Percentiles rank a stretch among this genome's conserved stretches.
Conservation (phyloP, 2,113 vertebrate genomes). For the Antechinus stuartii region DNA sequence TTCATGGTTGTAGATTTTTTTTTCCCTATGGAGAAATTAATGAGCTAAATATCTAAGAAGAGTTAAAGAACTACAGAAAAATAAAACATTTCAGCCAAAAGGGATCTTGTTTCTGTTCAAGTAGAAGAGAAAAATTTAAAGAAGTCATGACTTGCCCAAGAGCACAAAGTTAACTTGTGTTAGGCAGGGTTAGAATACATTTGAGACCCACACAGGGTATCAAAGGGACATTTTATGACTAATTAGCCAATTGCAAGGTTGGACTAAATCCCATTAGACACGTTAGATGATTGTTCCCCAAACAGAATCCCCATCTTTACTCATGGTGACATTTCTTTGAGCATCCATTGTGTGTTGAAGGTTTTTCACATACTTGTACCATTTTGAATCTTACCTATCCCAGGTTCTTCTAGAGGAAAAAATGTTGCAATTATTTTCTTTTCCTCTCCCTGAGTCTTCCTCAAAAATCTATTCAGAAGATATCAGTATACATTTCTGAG, state of each 20-base stretch:
- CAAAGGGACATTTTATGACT: neutral
- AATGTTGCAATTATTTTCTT: neutral
- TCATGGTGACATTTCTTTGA: neutral
- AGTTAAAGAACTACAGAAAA: neutral
- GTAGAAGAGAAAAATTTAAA: neutral
- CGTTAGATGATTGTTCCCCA: neutral
- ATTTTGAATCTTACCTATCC: neutral
- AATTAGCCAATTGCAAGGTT: neutral
- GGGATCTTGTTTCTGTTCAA: neutral
- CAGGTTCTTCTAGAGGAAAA: neutral
- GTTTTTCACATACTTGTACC: neutral
- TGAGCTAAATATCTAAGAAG: neutral
- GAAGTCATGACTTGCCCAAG: neutral
- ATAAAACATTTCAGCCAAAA: neutral
- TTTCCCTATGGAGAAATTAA: neutral
- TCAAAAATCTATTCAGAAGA: neutral
- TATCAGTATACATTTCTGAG: too few relatives aligned
- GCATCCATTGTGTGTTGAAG: neutral
- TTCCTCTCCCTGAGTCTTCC: neutral
- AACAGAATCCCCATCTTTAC: neutral
- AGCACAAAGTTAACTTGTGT: neutral
- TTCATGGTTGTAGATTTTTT: neutral
- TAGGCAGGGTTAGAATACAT: neutral
- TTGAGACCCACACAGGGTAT: neutral
- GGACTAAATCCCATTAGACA: neutral